Percentiles rank a stretch among this genome's conserved stretches.
Conservation (phyloP, 2,113 vertebrate genomes). For the Nannospalax galili region DNA sequence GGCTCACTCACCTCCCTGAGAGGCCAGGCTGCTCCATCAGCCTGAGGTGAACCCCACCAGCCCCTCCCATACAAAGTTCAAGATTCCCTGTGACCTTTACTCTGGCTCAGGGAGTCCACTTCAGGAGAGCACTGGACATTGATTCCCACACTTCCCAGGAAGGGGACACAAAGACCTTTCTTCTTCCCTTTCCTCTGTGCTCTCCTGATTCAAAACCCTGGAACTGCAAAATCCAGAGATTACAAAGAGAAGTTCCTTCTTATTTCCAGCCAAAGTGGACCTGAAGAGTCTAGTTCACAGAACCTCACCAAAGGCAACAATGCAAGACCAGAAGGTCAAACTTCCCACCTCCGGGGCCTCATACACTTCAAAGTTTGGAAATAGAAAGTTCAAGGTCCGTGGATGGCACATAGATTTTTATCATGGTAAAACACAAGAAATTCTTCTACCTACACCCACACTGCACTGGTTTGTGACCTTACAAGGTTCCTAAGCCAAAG, state of each 20-base stretch:
- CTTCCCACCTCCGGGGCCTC: neutral
- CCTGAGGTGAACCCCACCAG: neutral
- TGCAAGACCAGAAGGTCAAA: neutral
- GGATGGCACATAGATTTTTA: neutral
- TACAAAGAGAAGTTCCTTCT: neutral
- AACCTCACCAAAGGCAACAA: neutral
- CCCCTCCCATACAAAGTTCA: neutral
- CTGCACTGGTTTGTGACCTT: neutral
- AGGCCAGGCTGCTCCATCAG: neutral
- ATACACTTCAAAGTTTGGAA: neutral
- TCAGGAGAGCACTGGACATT: neutral
- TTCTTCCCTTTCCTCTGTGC: neutral
- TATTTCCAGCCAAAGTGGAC: neutral
- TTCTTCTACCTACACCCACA: fast-evolving
- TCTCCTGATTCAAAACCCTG: neutral
- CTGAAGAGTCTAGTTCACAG: neutral
- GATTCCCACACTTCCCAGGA: neutral
- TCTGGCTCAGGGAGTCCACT: neutral
- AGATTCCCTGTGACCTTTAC: neutral
- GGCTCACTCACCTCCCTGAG: too few species aligned
- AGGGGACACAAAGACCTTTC: neutral
- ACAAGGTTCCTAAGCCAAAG: neutral
- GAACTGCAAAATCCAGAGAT: neutral
- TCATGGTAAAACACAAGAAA: neutral
- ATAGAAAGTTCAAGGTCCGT: neutral